A percentile compares a stretch with the other conserved stretches of the same genome.
Conservation (phyloP, 2,113 vertebrate genomes). For the Melanocharis versteri region DNA sequence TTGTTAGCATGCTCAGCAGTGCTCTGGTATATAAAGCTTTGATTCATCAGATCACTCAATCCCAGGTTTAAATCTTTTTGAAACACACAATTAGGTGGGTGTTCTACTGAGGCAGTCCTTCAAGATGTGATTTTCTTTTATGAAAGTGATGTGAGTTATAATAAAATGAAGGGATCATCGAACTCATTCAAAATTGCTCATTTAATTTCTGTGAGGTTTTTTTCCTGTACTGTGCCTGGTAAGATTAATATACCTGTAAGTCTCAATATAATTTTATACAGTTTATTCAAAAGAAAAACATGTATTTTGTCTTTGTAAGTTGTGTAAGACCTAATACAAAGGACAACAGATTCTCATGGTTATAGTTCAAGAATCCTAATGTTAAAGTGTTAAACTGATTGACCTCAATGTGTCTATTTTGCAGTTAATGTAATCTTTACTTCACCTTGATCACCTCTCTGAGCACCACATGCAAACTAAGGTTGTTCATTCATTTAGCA, state of each 20-base stretch:
- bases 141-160: background rate
- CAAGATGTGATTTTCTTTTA: background rate
- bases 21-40: background rate
- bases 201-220: background rate
- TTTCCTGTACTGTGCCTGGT: background rate
- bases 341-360: background rate
- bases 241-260: background rate
- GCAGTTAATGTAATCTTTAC: background rate
- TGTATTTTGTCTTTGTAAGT: background rate
- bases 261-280: background rate
- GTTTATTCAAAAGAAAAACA: background rate
- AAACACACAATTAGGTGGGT: constrained; percentile 1
- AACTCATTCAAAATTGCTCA: background rate
- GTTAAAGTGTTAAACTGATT: background rate
- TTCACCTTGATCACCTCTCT: background rate
- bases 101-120: background rate
- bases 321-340: background rate
- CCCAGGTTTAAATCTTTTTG: background rate
- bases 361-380: background rate
- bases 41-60: background rate
- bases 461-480: background rate
- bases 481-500: background rate
- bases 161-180: background rate
- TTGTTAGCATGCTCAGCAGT: background rate
- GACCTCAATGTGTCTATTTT: background rate